phyloP scores from a whole-genome alignment of 1,140 invertebrate species.

The Drosophila arizonae region DNA sequence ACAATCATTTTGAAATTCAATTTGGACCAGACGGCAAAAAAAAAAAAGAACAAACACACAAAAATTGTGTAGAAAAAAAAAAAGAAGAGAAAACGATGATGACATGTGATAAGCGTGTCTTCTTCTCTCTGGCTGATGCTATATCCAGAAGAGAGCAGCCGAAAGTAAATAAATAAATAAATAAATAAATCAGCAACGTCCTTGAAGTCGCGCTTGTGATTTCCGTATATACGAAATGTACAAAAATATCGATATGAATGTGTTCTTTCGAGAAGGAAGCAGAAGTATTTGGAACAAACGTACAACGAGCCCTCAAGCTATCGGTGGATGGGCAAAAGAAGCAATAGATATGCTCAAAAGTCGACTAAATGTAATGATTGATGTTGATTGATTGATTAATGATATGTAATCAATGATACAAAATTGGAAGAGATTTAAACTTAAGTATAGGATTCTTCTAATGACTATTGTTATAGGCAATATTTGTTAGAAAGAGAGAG shows the following conservation, averaged over 20 bases:
- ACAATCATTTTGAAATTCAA: slow-evolving; percentile 81
- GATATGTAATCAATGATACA: no score
- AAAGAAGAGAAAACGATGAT: slow-evolving; percentile 31
- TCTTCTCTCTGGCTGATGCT: slow-evolving; percentile 32
- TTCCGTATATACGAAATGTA: slow-evolving; percentile 77
- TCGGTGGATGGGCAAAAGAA: no score
- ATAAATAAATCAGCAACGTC: slow-evolving; percentile 80
- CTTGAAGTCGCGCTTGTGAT: slow-evolving; percentile 76
- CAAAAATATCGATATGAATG: slow-evolving; percentile 49
- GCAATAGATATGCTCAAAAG: no score
- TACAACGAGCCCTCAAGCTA: neutral
- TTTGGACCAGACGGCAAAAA: slow-evolving; percentile 70
- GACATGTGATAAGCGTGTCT: slow-evolving; percentile 41
- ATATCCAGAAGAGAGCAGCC: slow-evolving; percentile 30
- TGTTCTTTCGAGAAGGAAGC: slow-evolving; percentile 3
- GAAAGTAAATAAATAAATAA: slow-evolving; percentile 57
- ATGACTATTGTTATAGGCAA: no score
- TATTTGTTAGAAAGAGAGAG: no score
- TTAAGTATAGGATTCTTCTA: no score
- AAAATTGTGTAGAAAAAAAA: slow-evolving; percentile 14
- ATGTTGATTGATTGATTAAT: no score
- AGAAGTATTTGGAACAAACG: slow-evolving; percentile 3
- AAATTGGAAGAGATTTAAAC: no score
- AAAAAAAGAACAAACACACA: neutral
- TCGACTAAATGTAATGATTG: no score